These are phyloP conservation scores for Glyptemys insculpta DNA, from an alignment of 2,797 vertebrate genomes.

Conservation along the genomic window DNA sequence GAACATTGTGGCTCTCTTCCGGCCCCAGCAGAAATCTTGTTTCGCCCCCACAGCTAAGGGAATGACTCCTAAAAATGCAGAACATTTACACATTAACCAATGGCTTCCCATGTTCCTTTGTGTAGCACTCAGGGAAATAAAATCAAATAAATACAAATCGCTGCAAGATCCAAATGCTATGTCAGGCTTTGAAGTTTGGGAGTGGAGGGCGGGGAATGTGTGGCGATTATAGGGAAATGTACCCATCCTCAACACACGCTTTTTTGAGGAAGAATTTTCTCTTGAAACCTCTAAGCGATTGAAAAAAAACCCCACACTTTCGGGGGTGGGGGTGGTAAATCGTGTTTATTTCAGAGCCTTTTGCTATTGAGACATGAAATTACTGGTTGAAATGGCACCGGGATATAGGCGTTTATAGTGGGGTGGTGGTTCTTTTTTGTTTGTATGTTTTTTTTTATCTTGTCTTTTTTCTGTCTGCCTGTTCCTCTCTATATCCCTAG, in stretches of 20 bases:
- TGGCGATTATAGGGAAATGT: neutral
- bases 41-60: fast-evolving
- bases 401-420: neutral
- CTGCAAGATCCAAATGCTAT: neutral
- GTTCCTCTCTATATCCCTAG: slow-evolving; percentile 75
- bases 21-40: neutral
- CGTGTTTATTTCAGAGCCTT: neutral
- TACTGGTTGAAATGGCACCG: neutral
- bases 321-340: neutral
- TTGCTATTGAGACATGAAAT: neutral
- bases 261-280: slow-evolving; percentile 36
- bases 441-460: neutral
- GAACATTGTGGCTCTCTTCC: neutral
- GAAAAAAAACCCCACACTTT: neutral
- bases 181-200: slow-evolving; percentile 40
- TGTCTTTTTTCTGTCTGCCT: neutral
- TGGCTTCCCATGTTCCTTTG: slow-evolving; percentile 29
- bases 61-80: neutral
- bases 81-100: neutral
- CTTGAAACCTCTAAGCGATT: slow-evolving; percentile 17
- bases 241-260: neutral
- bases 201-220: slow-evolving; percentile 24
- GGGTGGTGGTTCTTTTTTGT: slow-evolving; percentile 9
- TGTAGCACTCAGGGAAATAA: neutral
- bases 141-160: neutral